Conservation (phyloP, 2,113 vertebrate genomes). For the Pomatorhinus ruficollis region DNA sequence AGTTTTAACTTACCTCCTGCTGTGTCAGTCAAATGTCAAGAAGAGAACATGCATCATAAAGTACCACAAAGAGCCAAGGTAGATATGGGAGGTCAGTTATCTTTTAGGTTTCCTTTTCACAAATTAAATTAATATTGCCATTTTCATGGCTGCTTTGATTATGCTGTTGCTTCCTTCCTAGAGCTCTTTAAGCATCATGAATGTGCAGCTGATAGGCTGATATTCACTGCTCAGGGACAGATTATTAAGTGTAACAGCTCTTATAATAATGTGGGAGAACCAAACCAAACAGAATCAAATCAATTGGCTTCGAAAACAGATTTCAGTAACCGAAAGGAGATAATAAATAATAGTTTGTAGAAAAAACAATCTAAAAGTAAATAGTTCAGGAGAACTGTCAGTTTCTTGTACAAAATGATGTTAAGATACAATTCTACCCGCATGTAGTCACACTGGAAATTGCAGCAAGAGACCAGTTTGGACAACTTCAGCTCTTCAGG, state of each 20-base stretch:
- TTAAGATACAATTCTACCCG: neutral
- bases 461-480: neutral
- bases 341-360: neutral
- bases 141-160: constrained; percentile 4
- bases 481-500: neutral
- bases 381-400: neutral
- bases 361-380: neutral
- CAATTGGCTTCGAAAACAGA: neutral
- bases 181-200: neutral
- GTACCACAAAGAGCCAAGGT: neutral
- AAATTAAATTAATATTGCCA: neutral
- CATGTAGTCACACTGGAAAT: neutral
- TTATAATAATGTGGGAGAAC: neutral
- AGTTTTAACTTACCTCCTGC: constrained; percentile 59
- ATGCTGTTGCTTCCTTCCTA: neutral
- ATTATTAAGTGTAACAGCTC: neutral
- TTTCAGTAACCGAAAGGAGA: neutral
- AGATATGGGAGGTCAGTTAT: neutral
- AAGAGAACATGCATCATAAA: neutral
- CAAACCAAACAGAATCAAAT: neutral
- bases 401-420: neutral
- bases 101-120: neutral
- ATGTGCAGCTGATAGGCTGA: neutral
- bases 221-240: neutral
- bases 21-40: constrained; percentile 49